These are phyloP conservation scores for Temnothorax rugatulus DNA, from an alignment of 2,888 invertebrate species.

Conservation along the genomic window DNA sequence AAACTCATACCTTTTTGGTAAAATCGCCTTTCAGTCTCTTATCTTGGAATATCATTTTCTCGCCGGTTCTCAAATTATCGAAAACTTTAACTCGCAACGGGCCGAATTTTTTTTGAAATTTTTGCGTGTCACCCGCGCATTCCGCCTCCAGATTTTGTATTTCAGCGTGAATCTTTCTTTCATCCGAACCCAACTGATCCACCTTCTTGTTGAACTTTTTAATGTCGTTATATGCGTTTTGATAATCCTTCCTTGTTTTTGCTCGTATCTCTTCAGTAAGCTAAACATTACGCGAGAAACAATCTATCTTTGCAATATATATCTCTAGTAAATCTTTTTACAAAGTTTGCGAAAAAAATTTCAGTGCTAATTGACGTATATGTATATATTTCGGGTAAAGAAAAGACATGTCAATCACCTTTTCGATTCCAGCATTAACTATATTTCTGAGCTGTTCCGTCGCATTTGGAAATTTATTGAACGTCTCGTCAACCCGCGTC, in stretches of 20 bases:
- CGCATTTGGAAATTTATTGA: slow-evolving; percentile 55
- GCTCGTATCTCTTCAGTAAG: slow-evolving; percentile 63
- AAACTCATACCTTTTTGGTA: slow-evolving; percentile 67
- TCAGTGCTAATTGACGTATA: background rate
- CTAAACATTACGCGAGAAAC: slow-evolving; percentile 58
- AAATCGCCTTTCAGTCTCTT: slow-evolving; percentile 71
- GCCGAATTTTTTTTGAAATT: slow-evolving; percentile 72
- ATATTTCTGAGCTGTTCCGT: slow-evolving; percentile 33
- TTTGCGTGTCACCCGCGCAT: slow-evolving; percentile 62
- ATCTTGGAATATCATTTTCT: slow-evolving; percentile 75
- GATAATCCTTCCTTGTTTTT: slow-evolving; percentile 76
- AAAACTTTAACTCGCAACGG: slow-evolving; percentile 74
- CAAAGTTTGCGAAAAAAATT: background rate
- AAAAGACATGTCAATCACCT: slow-evolving; percentile 69
- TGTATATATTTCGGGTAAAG: no score
- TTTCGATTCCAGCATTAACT: slow-evolving; percentile 57
- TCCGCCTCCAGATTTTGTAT: slow-evolving; percentile 70
- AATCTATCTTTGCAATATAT: background rate
- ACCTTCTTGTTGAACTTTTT: slow-evolving; percentile 73
- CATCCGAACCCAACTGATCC: slow-evolving; percentile 70
- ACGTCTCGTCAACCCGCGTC: slow-evolving; percentile 53
- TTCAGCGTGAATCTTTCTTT: slow-evolving; percentile 73
- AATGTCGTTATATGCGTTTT: slow-evolving; percentile 68
- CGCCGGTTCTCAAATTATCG: slow-evolving; percentile 71
- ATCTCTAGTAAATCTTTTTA: background rate